Evolutionary conservation across 2,797 vertebrate species (phyloP), one percentile per base, ranked within the genome.

Genomic region (Pelobates cultripes): DNA sequence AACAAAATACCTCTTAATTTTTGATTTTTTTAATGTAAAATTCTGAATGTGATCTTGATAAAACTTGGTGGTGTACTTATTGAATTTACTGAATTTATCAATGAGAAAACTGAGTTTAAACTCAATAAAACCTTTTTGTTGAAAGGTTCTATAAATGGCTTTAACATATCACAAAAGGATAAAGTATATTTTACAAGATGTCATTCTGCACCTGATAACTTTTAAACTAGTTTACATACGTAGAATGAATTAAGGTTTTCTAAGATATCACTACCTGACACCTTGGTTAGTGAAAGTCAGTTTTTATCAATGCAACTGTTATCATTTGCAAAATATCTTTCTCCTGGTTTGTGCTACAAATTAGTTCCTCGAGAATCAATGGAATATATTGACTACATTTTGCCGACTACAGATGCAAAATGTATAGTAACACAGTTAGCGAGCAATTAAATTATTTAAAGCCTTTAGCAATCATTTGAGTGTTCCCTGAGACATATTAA

Each of bases 331-430:
- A 63, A 63, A 14, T 45, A 43, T 75, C 42, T 75, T 4, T n/a
- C 73, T 63, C 57, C n/a, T 60, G 14, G 9, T 42, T 57, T 9
- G 10, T 28, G 13, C 73, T 9, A 17, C 42, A 75, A 75, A 63
- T 75, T 10, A 61, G 55, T 75, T 75, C n/a, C 73, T 45, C 10
- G 55, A 57, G 53, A 75, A 75, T 63, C 55, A 61, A 63, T 75
- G 43, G 10, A 17, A n/a, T 41, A 75, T 75, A 66, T 75, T 75
- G 40, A 75, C 61, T 10, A 2, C 6, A 10, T 45, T 60, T 64
- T 66, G 74, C n/a, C 43, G 57, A n/a, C 43, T 78, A 71, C 51
- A 14, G 15, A 12, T 78, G 42, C 7, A 42, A 28, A 47, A 51
- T 45, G 43, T 14, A 42, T 7, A 6, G 9, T 45, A 10, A 64